A percentile compares a stretch with the other conserved stretches of the same genome.
Conservation (phyloP, 2,888 invertebrate species). For the Watsonalla binaria region DNA sequence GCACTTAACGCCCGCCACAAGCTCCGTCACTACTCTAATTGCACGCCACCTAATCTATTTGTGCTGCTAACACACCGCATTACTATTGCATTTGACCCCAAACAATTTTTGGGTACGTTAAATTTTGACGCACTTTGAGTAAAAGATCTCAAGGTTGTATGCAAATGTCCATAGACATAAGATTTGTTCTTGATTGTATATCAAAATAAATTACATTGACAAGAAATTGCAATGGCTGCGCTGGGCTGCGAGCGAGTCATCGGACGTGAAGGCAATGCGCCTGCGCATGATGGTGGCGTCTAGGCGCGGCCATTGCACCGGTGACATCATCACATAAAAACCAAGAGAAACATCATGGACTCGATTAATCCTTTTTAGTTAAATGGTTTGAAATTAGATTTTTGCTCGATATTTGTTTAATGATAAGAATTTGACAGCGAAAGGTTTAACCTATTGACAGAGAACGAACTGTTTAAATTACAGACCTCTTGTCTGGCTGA, state of each 20-base stretch:
- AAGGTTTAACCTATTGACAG: too few relatives aligned
- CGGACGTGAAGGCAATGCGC: constrained; percentile 18
- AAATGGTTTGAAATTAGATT: constrained; percentile 3
- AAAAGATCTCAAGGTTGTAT: not conserved
- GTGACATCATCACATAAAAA: constrained; percentile 30
- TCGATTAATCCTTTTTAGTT: not conserved
- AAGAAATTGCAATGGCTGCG: constrained; percentile 22
- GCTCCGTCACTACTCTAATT: constrained; percentile 62
- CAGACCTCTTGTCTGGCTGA: too few relatives aligned
- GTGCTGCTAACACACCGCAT: constrained; percentile 59
- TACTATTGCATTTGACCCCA: constrained; percentile 10
- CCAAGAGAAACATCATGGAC: constrained; percentile 15
- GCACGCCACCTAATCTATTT: constrained; percentile 72
- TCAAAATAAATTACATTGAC: not conserved
- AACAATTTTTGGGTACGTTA: not conserved
- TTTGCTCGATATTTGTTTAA: constrained; percentile 7
- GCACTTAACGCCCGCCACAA: constrained; percentile 72
- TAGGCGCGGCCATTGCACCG: constrained; percentile 33
- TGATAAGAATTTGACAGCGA: too few relatives aligned
- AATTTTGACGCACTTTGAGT: not conserved
- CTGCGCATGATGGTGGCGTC: constrained; percentile 27
- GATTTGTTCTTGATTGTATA: too few relatives aligned
- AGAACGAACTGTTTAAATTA: too few relatives aligned
- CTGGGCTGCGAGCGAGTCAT: constrained; percentile 14
- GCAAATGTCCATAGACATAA: too few relatives aligned